These are phyloP conservation scores for Serilophus lunatus DNA, from an alignment of 2,113 vertebrate genomes.

Conservation along the genomic window DNA sequence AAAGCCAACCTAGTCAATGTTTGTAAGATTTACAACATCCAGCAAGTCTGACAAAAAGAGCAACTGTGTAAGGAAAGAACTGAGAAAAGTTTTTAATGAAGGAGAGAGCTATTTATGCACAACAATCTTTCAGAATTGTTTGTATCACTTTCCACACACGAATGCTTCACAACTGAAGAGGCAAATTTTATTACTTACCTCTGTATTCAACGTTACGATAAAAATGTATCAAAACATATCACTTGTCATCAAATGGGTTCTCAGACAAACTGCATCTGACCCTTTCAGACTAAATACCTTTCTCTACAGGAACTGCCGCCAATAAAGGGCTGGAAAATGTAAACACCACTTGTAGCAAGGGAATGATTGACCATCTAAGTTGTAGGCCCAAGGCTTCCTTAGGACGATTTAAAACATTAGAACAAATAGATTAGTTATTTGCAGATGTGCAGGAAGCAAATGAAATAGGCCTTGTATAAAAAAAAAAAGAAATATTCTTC, in stretches of 20 bases:
- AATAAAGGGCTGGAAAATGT: not conserved
- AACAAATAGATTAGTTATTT: not conserved
- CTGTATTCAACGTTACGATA: accelerated
- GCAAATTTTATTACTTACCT: not conserved
- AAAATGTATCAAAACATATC: not conserved
- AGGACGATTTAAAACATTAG: not conserved
- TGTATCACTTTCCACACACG: not conserved
- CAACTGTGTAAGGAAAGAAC: not conserved
- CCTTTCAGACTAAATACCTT: not conserved
- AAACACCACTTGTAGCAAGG: not conserved
- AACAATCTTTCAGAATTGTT: not conserved
- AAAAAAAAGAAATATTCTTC: not conserved
- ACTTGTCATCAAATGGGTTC: not conserved
- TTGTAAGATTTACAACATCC: not conserved
- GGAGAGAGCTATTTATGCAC: not conserved
- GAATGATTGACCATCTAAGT: not conserved
- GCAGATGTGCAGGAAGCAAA: not conserved
- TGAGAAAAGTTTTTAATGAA: not conserved
- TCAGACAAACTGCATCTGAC: not conserved
- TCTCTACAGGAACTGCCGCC: not conserved
- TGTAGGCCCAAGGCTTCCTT: not conserved
- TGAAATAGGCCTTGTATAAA: not conserved
- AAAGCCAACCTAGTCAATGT: not conserved
- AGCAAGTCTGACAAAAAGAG: not conserved
- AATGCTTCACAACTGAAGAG: not conserved